These are phyloP conservation scores for Drepana falcataria DNA, from an alignment of 2,888 invertebrate species.

Conservation along the genomic window DNA sequence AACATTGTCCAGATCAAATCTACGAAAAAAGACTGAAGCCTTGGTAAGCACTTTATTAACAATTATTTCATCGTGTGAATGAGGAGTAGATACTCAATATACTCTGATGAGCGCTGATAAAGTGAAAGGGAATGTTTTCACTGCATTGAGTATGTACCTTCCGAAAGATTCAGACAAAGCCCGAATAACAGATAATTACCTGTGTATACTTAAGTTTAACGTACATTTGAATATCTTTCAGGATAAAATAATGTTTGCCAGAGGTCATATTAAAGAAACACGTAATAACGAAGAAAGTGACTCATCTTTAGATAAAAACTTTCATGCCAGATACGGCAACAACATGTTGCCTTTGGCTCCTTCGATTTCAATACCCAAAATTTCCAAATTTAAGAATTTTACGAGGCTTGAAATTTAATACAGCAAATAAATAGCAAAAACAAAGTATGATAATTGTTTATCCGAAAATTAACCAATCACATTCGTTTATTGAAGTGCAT, in stretches of 20 bases:
- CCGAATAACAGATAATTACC: conserved; percentile 3
- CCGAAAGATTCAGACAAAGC: neutral
- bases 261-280: conserved; percentile 16
- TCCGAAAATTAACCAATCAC: neutral
- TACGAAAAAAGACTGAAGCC: conserved; percentile 84
- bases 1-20: conserved; percentile 87
- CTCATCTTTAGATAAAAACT: conserved; percentile 61
- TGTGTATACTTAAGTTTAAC: conserved; percentile 8
- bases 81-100: no score
- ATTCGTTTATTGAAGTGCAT: neutral
- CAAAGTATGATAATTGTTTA: neutral
- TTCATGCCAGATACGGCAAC: conserved; percentile 72
- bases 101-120: neutral
- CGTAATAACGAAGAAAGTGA: conserved; percentile 41
- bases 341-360: conserved; percentile 69
- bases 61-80: no score
- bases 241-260: conserved; percentile 39
- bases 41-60: conserved; percentile 65
- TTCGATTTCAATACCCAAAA: conserved; percentile 69
- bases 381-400: conserved; percentile 41
- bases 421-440: neutral
- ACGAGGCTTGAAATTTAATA: neutral
- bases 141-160: neutral
- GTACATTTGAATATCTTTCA: conserved; percentile 45
- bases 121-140: neutral